A percentile compares a stretch with the other conserved stretches of the same genome.
Evolutionary conservation across 2,888 invertebrate species (phyloP).

Genomic region (Synergus gifuensis): DNA sequence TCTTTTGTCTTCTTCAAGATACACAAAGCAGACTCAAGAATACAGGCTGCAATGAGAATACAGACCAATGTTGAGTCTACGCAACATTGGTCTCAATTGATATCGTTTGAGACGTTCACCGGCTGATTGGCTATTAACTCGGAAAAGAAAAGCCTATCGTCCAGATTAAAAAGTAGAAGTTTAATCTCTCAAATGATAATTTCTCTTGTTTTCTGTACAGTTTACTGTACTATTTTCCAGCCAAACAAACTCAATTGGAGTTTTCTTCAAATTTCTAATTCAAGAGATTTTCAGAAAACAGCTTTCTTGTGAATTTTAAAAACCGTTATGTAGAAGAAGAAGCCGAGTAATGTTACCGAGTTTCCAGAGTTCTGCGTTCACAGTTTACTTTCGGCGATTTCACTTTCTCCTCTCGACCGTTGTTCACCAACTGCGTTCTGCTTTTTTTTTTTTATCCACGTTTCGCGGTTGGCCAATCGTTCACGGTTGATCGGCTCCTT

Average conservation of each 20-base stretch:
- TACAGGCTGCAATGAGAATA: not conserved
- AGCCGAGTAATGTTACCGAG: not conserved
- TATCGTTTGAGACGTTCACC: constrained; percentile 56
- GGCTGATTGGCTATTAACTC: constrained; percentile 57
- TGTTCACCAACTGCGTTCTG: constrained; percentile 29
- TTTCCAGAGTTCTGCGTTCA: not conserved
- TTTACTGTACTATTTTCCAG: not conserved
- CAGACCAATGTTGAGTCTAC: constrained; percentile 16
- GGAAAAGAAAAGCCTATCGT: constrained; percentile 5
- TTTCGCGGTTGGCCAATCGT: constrained; percentile 55
- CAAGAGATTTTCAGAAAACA: not conserved
- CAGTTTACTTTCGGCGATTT: constrained; percentile 31
- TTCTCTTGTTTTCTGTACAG: not conserved
- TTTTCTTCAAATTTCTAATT: not conserved
- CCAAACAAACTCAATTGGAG: not conserved
- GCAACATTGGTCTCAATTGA: constrained; percentile 60
- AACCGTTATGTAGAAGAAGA: not conserved
- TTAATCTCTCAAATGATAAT: not conserved
- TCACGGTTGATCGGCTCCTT: constrained; percentile 60
- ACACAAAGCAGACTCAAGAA: not conserved
- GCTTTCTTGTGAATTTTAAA: not conserved
- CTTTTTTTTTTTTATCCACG: constrained; percentile 44
- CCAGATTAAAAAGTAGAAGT: not conserved
- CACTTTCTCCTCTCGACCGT: constrained; percentile 58
- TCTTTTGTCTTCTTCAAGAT: not conserved